phyloP scores from a whole-genome alignment of 1,140 invertebrate genomes.

The Hermetia illucens region DNA sequence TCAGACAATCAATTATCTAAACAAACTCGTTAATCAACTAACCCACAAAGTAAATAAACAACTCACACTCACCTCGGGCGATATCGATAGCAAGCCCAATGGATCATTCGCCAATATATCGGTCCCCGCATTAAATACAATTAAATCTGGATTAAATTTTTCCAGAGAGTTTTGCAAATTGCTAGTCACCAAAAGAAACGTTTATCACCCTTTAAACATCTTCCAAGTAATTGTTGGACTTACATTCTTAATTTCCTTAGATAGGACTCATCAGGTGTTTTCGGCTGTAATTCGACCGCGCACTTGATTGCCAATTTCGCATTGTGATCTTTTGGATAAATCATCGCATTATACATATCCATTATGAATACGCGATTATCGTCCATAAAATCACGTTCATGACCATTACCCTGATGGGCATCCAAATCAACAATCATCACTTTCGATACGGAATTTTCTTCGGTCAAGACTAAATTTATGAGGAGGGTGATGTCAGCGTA shows the following conservation, averaged over 20 bases:
- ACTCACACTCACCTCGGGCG: constrained; percentile 39
- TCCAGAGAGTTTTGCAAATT: constrained; percentile 47
- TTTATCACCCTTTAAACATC: neutral
- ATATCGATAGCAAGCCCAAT: constrained; percentile 53
- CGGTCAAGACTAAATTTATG: constrained; percentile 49
- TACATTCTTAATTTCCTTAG: constrained; percentile 50
- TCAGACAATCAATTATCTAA: too few relatives aligned
- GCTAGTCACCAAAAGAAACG: constrained; percentile 19
- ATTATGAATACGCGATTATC: constrained; percentile 65
- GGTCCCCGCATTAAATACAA: constrained; percentile 81
- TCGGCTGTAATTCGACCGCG: constrained; percentile 50
- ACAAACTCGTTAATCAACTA: too few relatives aligned
- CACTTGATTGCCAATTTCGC: constrained; percentile 63
- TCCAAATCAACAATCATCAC: constrained; percentile 82
- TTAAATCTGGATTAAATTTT: constrained; percentile 63
- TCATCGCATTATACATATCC: constrained; percentile 71
- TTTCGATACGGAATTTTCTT: constrained; percentile 40
- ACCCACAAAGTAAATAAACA: neutral
- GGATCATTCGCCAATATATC: constrained; percentile 67
- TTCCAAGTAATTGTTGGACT: constrained; percentile 15
- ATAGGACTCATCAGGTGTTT: constrained; percentile 57
- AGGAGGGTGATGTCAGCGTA: constrained; percentile 78
- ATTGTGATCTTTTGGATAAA: constrained; percentile 63
- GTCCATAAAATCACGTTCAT: constrained; percentile 63
- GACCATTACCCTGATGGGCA: constrained; percentile 83